These are phyloP conservation scores for Galendromus occidentalis DNA, from an alignment of 1,140 invertebrate species.

Conservation along the genomic window DNA sequence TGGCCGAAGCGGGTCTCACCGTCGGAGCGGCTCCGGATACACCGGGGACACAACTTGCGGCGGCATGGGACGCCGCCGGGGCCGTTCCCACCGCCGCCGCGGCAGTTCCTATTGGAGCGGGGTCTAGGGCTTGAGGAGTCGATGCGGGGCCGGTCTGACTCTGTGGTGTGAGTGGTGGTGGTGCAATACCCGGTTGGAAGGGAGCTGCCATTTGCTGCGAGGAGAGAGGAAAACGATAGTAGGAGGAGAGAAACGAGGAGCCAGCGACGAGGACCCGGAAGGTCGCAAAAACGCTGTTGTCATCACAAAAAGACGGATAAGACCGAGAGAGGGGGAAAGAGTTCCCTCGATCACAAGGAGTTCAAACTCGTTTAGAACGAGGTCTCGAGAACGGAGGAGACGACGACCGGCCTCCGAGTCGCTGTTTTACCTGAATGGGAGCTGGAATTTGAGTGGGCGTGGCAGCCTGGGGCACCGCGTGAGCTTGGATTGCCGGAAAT, in stretches of 20 bases:
- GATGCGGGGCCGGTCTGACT: neutral
- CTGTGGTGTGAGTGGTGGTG: conserved; percentile 3
- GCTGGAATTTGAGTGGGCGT: conserved; percentile 8
- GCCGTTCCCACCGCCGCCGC: neutral
- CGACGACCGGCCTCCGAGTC: no score
- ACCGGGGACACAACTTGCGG: no score
- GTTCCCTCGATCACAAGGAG: no score
- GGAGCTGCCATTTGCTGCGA: conserved; percentile 6
- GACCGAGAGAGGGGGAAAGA: no score
- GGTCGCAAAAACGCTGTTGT: no score
- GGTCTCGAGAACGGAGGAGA: no score
- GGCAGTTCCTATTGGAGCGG: neutral
- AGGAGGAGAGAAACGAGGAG: neutral
- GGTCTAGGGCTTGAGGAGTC: neutral
- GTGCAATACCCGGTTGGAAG: neutral
- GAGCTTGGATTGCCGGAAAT: neutral
- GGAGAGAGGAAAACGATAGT: neutral
- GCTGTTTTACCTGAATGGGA: neutral
- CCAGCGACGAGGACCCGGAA: no score
- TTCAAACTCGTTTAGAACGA: no score
- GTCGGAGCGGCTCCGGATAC: no score
- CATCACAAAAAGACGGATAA: no score
- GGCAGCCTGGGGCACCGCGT: neutral
- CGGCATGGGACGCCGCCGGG: neutral
- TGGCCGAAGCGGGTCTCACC: neutral